Percentiles rank a stretch among this genome's conserved stretches.
Conservation (phyloP, 1,140 invertebrate species). For the Arion vulgaris region DNA sequence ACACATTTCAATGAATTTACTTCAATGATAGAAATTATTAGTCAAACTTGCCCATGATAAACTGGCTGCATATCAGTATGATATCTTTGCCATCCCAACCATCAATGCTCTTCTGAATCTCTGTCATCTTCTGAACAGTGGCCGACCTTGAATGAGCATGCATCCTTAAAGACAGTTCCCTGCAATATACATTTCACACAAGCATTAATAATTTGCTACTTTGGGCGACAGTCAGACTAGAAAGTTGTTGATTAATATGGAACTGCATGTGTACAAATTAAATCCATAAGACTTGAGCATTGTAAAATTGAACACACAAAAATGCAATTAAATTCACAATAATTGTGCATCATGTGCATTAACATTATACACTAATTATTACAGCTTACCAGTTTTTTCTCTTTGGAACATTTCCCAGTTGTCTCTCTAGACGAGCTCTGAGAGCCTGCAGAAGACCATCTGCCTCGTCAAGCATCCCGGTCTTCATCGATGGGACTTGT, state of each 20-base stretch:
- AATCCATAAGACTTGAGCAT: no score
- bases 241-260: no score
- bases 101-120: slow-evolving; percentile 92
- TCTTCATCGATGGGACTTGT: slow-evolving; percentile 88
- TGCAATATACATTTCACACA: slow-evolving; percentile 38
- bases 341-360: no score
- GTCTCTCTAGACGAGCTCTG: slow-evolving; percentile 81
- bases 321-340: no score
- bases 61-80: slow-evolving; percentile 96
- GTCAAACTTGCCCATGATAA: slow-evolving; percentile 82
- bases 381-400: slow-evolving; percentile 73
- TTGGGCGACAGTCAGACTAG: no score
- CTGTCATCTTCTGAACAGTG: slow-evolving; percentile 90
- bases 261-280: no score
- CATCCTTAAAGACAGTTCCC: slow-evolving; percentile 77
- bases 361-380: no score
- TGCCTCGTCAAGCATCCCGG: slow-evolving; percentile 90
- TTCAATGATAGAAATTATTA: no score
- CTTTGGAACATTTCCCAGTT: slow-evolving; percentile 80
- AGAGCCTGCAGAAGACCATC: slow-evolving; percentile 86
- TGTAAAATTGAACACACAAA: no score
- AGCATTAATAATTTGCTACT: no score
- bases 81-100: slow-evolving; percentile 96
- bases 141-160: slow-evolving; percentile 86
- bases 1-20: no score